A percentile compares a stretch with the other conserved stretches of the same genome.
Conservation (phyloP, 2,113 vertebrate genomes). For the Rostratula benghalensis region DNA sequence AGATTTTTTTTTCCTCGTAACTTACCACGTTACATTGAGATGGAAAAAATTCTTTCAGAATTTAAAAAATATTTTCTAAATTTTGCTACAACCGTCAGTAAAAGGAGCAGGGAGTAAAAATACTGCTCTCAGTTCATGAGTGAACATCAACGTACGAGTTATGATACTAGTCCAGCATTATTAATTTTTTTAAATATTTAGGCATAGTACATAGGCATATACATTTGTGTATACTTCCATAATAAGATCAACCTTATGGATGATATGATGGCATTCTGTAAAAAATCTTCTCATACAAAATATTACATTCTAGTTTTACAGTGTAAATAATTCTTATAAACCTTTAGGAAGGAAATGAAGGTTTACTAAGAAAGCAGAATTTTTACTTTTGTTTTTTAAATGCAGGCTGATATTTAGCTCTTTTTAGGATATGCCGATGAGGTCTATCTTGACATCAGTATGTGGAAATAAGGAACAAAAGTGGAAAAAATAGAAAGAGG, state of each 20-base stretch:
- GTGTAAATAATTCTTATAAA: slow-evolving; percentile 11
- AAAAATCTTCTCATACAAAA: slow-evolving; percentile 10
- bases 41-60: slow-evolving; percentile 55
- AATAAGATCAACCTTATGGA: slow-evolving; percentile 39
- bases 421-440: background rate
- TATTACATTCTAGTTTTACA: background rate
- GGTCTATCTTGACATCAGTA: background rate
- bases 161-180: slow-evolving; percentile 2
- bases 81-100: slow-evolving; percentile 23
- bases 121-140: background rate
- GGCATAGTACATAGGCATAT: slow-evolving; percentile 17
- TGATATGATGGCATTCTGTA: slow-evolving; percentile 30
- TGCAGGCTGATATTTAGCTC: background rate
- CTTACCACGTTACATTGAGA: slow-evolving; percentile 72
- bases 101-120: slow-evolving; percentile 18
- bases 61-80: slow-evolving; percentile 30
- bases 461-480: slow-evolving; percentile 33
- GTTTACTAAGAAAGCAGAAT: slow-evolving; percentile 23
- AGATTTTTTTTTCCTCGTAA: slow-evolving; percentile 51
- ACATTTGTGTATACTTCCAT: slow-evolving; percentile 23
- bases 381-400: background rate
- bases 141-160: background rate
- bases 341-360: slow-evolving; percentile 30
- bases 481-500: background rate
- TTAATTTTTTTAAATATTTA: slow-evolving; percentile 1